Evolutionary conservation across 2,797 vertebrate species (phyloP).

Genomic region (Phataginus tetradactyla): DNA sequence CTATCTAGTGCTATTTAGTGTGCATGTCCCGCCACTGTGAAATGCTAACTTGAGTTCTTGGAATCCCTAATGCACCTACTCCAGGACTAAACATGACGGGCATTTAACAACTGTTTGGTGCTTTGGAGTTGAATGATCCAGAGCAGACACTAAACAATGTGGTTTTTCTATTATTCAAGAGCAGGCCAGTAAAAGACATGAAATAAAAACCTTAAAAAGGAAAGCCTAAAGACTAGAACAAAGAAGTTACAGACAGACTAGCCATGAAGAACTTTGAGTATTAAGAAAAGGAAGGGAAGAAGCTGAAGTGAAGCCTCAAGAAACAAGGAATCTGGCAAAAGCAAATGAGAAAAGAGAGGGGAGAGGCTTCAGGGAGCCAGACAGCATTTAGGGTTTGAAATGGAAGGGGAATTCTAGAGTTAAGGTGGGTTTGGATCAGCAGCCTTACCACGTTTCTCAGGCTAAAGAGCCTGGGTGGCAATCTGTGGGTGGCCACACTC

Average conservation of each 20-base stretch:
- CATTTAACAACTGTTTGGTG: slow-evolving; percentile 27
- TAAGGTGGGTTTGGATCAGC: slow-evolving; percentile 74
- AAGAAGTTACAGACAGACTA: slow-evolving; percentile 33
- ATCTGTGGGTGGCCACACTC: slow-evolving; percentile 75
- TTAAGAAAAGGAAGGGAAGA: neutral
- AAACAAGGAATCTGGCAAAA: slow-evolving; percentile 63
- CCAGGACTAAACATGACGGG: neutral
- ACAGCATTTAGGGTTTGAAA: slow-evolving; percentile 46
- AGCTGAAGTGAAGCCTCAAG: slow-evolving; percentile 49
- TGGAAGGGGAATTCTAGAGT: slow-evolving; percentile 64
- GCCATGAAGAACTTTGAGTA: slow-evolving; percentile 30
- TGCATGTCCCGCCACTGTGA: neutral
- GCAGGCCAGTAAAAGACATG: slow-evolving; percentile 51
- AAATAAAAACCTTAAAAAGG: slow-evolving; percentile 40
- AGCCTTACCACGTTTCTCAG: slow-evolving; percentile 66
- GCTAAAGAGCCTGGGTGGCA: slow-evolving; percentile 72
- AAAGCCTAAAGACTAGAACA: slow-evolving; percentile 16
- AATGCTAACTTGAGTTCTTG: neutral
- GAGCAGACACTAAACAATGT: slow-evolving; percentile 33
- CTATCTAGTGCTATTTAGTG: neutral
- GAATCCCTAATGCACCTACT: neutral
- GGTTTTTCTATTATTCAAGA: slow-evolving; percentile 62
- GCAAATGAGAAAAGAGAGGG: neutral
- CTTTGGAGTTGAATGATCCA: slow-evolving; percentile 42
- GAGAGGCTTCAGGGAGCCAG: neutral